Percentiles rank a stretch among this genome's conserved stretches.
Conservation (phyloP, 2,888 invertebrate genomes). For the Morpho deidamia region DNA sequence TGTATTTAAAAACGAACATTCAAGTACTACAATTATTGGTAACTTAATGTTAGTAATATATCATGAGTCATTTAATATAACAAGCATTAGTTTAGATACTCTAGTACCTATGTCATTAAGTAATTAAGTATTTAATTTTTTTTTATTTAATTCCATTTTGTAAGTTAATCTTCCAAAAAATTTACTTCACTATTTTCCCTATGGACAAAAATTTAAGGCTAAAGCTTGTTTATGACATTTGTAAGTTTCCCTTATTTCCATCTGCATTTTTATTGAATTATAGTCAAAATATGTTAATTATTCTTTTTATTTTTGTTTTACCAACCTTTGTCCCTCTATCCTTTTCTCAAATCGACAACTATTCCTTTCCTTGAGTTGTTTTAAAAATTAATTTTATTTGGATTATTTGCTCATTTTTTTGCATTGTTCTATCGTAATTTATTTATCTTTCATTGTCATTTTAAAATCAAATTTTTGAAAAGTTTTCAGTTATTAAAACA, state of each 20-base stretch:
- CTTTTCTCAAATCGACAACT: background rate
- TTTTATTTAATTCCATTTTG: slow-evolving; percentile 71
- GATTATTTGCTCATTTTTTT: too few relatives aligned
- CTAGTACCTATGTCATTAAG: slow-evolving; percentile 71
- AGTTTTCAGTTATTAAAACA: too few relatives aligned
- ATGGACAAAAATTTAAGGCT: slow-evolving; percentile 70
- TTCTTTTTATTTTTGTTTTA: slow-evolving; percentile 47
- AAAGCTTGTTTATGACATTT: slow-evolving; percentile 75
- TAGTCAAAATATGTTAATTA: slow-evolving; percentile 76
- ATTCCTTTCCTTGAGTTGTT: background rate
- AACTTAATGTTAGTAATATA: slow-evolving; percentile 72
- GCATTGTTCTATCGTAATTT: too few relatives aligned
- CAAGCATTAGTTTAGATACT: slow-evolving; percentile 66
- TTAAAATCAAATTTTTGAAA: too few relatives aligned
- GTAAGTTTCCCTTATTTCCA: slow-evolving; percentile 76
- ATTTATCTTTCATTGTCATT: too few relatives aligned
- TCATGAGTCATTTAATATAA: slow-evolving; percentile 77
- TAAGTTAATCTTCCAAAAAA: slow-evolving; percentile 72
- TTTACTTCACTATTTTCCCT: slow-evolving; percentile 60
- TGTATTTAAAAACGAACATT: slow-evolving; percentile 71
- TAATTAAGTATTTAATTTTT: slow-evolving; percentile 78
- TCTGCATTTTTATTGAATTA: slow-evolving; percentile 79
- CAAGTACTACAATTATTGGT: slow-evolving; percentile 63
- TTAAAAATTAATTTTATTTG: too few relatives aligned
- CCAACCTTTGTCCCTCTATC: slow-evolving; percentile 17